phyloP scores from a whole-genome alignment of 2,888 invertebrate genomes.

The Ormyrus nitidulus region DNA sequence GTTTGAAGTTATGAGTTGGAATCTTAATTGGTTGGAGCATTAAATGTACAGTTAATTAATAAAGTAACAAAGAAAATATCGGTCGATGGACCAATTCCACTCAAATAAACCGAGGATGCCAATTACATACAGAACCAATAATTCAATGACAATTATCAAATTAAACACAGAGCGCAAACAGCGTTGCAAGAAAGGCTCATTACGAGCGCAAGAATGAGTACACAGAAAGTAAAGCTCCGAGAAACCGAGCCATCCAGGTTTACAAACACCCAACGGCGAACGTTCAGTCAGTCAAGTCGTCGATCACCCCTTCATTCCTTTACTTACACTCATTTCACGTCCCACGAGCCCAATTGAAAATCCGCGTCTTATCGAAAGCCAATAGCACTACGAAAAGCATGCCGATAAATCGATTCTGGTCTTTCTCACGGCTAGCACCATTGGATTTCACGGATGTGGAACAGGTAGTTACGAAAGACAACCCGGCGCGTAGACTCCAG shows the following conservation, averaged over 20 bases:
- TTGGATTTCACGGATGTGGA: conserved; percentile 34
- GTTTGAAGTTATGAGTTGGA: too few relatives aligned
- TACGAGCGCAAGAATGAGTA: neutral
- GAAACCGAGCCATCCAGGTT: neutral
- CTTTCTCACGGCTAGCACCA: neutral
- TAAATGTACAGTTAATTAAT: too few relatives aligned
- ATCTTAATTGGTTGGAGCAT: too few relatives aligned
- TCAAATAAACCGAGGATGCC: too few relatives aligned
- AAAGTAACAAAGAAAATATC: too few relatives aligned
- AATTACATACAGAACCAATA: too few relatives aligned
- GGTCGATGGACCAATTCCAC: too few relatives aligned
- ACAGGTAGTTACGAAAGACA: conserved; percentile 50
- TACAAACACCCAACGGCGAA: neutral
- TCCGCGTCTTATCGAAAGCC: neutral
- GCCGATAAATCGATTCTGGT: neutral
- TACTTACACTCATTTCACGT: neutral
- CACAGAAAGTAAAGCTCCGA: neutral
- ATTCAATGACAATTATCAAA: too few relatives aligned
- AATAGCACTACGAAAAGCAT: neutral
- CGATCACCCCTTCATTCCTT: conserved; percentile 1
- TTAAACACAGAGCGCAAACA: too few relatives aligned
- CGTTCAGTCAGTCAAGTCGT: too few relatives aligned
- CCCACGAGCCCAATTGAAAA: neutral
- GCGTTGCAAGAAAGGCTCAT: too few relatives aligned
- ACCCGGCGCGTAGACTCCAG: neutral